Conservation (phyloP, 2,113 vertebrate species). For the Rhinichthys klamathensis region DNA sequence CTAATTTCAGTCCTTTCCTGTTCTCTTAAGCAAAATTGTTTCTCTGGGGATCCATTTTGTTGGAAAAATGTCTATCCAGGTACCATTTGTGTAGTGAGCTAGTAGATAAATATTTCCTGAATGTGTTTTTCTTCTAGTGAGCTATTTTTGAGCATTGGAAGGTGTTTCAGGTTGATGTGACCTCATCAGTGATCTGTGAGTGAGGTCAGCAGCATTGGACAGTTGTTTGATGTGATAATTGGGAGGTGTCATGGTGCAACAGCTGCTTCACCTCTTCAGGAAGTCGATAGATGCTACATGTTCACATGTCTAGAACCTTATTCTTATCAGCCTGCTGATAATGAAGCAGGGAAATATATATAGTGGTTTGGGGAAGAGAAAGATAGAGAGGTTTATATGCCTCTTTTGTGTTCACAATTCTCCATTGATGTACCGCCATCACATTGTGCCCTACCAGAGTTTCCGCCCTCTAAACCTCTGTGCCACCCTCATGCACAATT, state of each 20-base stretch:
- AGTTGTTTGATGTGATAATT: slow-evolving; percentile 34
- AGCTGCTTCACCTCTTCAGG: slow-evolving; percentile 47
- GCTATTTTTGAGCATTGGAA: slow-evolving; percentile 27
- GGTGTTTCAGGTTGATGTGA: slow-evolving; percentile 30
- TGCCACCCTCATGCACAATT: slow-evolving; percentile 7
- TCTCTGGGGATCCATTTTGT: not conserved
- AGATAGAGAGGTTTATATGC: not conserved
- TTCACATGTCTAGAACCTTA: slow-evolving; percentile 7
- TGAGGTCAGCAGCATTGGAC: slow-evolving; percentile 4
- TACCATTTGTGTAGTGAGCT: slow-evolving; percentile 17
- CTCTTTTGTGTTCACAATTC: slow-evolving; percentile 8
- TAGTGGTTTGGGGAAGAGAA: not conserved
- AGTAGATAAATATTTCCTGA: slow-evolving; percentile 50
- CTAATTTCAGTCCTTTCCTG: slow-evolving; percentile 1
- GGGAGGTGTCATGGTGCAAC: slow-evolving; percentile 30
- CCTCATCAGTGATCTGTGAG: not conserved
- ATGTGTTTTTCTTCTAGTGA: slow-evolving; percentile 26
- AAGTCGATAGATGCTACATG: slow-evolving; percentile 45
- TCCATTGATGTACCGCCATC: not conserved
- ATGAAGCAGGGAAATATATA: not conserved
- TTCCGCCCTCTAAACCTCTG: slow-evolving; percentile 3
- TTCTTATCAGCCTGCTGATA: slow-evolving; percentile 29
- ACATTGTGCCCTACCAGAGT: slow-evolving; percentile 1
- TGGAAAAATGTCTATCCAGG: slow-evolving; percentile 40
- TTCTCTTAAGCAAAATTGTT: not conserved